These are phyloP conservation scores for Eupleurogrammus muticus DNA, from an alignment of 2,797 vertebrate species.

Conservation along the genomic window DNA sequence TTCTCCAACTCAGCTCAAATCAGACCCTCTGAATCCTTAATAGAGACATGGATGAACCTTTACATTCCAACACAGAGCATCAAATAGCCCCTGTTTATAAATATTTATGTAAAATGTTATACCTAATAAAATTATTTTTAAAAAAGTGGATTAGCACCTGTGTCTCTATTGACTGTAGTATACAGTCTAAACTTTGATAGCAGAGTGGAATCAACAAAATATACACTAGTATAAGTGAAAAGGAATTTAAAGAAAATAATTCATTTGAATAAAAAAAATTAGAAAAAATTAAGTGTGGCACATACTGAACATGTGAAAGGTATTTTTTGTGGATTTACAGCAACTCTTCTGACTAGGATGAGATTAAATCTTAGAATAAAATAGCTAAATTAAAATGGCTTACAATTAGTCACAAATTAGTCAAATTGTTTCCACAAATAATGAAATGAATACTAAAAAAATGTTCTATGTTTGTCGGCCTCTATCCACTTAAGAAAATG, in stretches of 20 bases:
- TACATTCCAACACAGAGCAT: neutral
- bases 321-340: neutral
- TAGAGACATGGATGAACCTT: slow-evolving; percentile 2
- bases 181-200: neutral
- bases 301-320: too few relatives aligned
- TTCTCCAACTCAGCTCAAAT: slow-evolving; percentile 17
- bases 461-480: too few relatives aligned
- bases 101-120: slow-evolving; percentile 41
- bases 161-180: neutral
- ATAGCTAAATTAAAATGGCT: neutral
- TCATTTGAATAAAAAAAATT: neutral
- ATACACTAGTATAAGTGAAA: neutral
- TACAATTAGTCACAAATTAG: neutral
- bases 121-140: slow-evolving; percentile 59
- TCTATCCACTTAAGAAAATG: too few relatives aligned
- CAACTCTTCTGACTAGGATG: too few relatives aligned
- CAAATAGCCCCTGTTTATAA: slow-evolving; percentile 23
- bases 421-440: neutral
- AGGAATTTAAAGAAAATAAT: neutral
- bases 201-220: too few relatives aligned
- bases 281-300: neutral
- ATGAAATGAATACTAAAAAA: neutral
- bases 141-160: neutral
- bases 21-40: neutral
- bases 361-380: neutral